Conservation (phyloP, 2,113 vertebrate genomes). For the Pomatorhinus ruficollis region DNA sequence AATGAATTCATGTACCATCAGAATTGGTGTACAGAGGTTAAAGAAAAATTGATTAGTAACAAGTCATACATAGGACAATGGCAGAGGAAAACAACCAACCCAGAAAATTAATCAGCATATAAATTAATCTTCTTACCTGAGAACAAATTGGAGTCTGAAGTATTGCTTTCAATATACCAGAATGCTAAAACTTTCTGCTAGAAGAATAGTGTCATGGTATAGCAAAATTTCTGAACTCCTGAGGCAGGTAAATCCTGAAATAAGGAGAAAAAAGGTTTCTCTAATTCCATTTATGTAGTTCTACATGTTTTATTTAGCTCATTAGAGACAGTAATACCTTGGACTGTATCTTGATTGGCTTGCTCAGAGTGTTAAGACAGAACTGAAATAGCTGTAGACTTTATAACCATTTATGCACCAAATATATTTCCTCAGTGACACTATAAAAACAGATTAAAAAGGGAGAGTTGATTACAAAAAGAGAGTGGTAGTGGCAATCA, state of each 20-base stretch:
- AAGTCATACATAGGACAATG: conserved; percentile 67
- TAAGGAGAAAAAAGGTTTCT: background rate
- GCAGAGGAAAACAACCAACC: conserved; percentile 38
- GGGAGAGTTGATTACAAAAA: background rate
- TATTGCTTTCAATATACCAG: conserved; percentile 36
- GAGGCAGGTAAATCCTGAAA: background rate
- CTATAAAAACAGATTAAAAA: background rate
- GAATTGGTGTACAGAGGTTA: conserved; percentile 61
- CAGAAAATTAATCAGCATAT: conserved; percentile 71
- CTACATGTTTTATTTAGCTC: background rate
- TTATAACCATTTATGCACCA: background rate
- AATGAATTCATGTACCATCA: conserved; percentile 48
- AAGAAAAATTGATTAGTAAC: conserved; percentile 71
- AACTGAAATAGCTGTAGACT: background rate
- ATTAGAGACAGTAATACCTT: background rate
- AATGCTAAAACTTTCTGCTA: background rate
- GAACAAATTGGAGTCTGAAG: conserved; percentile 44
- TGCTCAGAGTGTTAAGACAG: background rate
- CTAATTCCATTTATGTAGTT: background rate
- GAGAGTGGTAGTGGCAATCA: background rate
- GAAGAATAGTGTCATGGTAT: background rate
- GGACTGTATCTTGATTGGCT: background rate
- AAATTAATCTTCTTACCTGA: conserved; percentile 71
- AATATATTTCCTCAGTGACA: background rate
- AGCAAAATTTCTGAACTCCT: background rate